phyloP scores from a whole-genome alignment of 2,797 vertebrate species.

The Esox lucius region DNA sequence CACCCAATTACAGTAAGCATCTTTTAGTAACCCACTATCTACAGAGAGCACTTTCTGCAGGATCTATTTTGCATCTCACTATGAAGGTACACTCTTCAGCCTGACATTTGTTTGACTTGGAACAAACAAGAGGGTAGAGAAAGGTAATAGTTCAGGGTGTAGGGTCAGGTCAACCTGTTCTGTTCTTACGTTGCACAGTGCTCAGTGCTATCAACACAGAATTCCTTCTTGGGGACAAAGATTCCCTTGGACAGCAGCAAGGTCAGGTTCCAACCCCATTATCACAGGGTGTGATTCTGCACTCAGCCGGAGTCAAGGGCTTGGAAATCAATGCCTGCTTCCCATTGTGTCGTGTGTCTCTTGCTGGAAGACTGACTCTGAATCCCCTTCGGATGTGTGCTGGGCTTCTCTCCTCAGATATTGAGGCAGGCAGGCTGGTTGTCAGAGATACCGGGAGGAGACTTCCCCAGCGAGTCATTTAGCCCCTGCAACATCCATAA shows the following conservation, averaged over 20 bases:
- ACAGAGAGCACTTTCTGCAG: background rate
- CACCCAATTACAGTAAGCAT: background rate
- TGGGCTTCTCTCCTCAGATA: conserved; percentile 34
- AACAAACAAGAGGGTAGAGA: conserved; percentile 17
- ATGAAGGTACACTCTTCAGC: background rate
- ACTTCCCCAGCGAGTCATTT: conserved; percentile 17
- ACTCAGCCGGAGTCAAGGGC: conserved; percentile 48
- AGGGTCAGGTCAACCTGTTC: conserved; percentile 24
- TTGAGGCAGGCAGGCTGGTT: conserved; percentile 30
- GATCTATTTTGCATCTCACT: background rate
- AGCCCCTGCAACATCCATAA: conserved; percentile 21
- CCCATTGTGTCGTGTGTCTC: conserved; percentile 46
- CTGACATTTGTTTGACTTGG: conserved; percentile 10
- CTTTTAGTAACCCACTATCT: background rate
- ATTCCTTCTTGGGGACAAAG: background rate
- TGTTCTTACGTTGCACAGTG: background rate
- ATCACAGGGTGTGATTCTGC: conserved; percentile 37
- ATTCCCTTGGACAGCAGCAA: conserved; percentile 38
- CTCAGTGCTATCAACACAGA: background rate
- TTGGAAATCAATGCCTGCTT: conserved; percentile 50
- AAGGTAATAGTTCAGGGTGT: conserved; percentile 2
- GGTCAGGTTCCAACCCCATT: conserved; percentile 28
- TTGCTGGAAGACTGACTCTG: background rate
- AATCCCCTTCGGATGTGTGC: background rate
- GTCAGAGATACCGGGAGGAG: background rate